Percentiles rank a stretch among this genome's conserved stretches.
These are phyloP conservation scores for Orthonevra nobilis DNA, from an alignment of 2,888 invertebrate genomes.

Conservation along the genomic window DNA sequence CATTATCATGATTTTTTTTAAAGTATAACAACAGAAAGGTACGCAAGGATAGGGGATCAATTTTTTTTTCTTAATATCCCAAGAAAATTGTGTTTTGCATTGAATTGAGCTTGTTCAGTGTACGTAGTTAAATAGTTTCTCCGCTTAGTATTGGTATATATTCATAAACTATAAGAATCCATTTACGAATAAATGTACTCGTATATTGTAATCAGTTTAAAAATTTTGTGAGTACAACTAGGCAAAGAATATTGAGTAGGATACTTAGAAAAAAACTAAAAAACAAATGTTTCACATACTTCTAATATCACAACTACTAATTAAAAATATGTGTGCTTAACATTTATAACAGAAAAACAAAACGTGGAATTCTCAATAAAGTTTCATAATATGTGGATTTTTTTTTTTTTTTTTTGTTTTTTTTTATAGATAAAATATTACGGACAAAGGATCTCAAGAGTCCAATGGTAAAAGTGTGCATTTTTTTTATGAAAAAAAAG, in stretches of 20 bases:
- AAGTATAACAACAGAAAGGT: neutral
- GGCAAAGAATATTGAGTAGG: conserved; percentile 14
- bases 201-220: neutral
- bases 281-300: conserved; percentile 38
- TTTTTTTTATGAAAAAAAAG: too few relatives aligned
- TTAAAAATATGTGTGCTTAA: conserved; percentile 57
- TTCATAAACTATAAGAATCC: conserved; percentile 1
- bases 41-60: conserved; percentile 6
- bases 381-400: conserved; percentile 62
- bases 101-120: conserved; percentile 48
- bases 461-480: conserved; percentile 34
- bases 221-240: conserved; percentile 1
- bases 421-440: conserved; percentile 50
- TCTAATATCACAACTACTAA: conserved; percentile 53
- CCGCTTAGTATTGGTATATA: conserved; percentile 20
- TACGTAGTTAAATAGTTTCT: conserved; percentile 50
- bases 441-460: conserved; percentile 45
- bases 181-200: conserved; percentile 2
- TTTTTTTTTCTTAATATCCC: conserved; percentile 9
- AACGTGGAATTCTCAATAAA: conserved; percentile 66
- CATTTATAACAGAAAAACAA: conserved; percentile 60
- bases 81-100: conserved; percentile 25
- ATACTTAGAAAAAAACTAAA: conserved; percentile 6
- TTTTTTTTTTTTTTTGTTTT: conserved; percentile 62
- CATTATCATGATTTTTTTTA: conserved; percentile 9